Evolutionary conservation across 2,797 vertebrate genomes (phyloP).

Genomic region (Anas bernieri): DNA sequence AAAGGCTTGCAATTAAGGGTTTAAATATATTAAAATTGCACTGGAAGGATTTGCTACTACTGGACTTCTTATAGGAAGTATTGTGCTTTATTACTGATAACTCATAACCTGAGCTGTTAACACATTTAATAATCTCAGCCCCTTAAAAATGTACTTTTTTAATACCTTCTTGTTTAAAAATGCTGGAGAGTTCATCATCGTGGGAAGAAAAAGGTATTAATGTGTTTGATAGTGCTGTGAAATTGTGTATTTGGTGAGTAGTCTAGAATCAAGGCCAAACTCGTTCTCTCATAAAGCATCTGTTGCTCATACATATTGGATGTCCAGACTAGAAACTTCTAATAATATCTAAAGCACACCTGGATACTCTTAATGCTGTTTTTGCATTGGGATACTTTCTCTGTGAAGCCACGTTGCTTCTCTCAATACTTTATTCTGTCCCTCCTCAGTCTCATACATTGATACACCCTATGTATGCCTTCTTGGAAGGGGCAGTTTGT

Average conservation of each 20-base stretch:
- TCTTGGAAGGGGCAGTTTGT: not conserved
- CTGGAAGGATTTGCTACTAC: not conserved
- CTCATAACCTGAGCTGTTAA: not conserved
- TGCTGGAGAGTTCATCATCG: not conserved
- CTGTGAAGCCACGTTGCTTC: not conserved
- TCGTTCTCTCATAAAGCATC: not conserved
- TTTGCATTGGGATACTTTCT: not conserved
- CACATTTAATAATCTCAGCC: not conserved
- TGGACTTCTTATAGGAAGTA: not conserved
- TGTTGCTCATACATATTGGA: not conserved
- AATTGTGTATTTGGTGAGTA: not conserved
- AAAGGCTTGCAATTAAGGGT: not conserved
- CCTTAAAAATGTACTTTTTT: not conserved
- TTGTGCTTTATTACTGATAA: not conserved
- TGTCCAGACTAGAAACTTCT: not conserved
- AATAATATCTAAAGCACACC: not conserved
- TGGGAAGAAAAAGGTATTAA: not conserved
- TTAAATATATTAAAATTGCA: not conserved
- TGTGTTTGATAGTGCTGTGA: not conserved
- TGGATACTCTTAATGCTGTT: not conserved
- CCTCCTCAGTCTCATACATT: not conserved
- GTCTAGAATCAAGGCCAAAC: not conserved
- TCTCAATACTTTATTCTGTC: not conserved
- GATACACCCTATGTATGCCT: not conserved
- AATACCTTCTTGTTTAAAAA: not conserved